These are phyloP conservation scores for Oncorhynchus nerka DNA, from an alignment of 2,113 vertebrate species.

Conservation along the genomic window DNA sequence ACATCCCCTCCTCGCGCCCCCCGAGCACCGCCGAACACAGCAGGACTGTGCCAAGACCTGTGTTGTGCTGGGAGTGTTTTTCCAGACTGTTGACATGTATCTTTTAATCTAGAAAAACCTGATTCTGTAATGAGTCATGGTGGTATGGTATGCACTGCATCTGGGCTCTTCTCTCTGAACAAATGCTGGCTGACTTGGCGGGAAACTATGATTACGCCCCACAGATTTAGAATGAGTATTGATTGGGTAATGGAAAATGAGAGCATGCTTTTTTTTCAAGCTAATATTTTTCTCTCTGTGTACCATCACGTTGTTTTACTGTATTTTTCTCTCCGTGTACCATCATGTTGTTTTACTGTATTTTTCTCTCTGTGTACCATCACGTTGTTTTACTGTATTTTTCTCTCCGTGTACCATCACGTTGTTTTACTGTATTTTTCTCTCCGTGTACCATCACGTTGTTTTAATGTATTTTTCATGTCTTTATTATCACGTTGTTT, in stretches of 20 bases:
- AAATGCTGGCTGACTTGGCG: neutral
- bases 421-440: too few species aligned
- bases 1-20: too few species aligned
- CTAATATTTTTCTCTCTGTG: neutral
- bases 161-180: neutral
- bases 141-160: neutral
- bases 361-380: too few species aligned
- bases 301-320: too few species aligned
- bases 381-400: too few species aligned
- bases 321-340: too few species aligned
- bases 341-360: neutral
- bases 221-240: constrained; percentile 50
- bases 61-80: neutral
- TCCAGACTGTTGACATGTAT: neutral
- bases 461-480: neutral
- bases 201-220: neutral
- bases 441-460: neutral
- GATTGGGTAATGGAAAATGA: constrained; percentile 36
- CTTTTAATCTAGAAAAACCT: neutral
- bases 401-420: too few species aligned
- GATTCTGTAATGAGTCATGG: neutral
- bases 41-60: neutral
- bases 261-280: constrained; percentile 34
- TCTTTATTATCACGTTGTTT: neutral
- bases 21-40: too few species aligned